Evolutionary conservation across 2,113 vertebrate genomes (phyloP).

Genomic region (Xyrauchen texanus): DNA sequence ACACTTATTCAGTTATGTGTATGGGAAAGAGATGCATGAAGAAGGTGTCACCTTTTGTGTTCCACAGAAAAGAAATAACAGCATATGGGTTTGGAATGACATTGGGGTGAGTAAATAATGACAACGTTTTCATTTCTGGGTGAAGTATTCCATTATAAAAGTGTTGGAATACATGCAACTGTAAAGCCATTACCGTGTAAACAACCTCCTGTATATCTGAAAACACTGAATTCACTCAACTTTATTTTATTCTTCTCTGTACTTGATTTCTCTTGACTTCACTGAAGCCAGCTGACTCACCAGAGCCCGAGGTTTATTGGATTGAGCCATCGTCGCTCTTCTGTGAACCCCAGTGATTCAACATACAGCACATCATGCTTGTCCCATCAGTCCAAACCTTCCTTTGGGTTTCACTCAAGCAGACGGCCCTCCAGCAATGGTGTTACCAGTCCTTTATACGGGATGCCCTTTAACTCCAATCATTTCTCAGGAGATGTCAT

Average conservation of each 20-base stretch:
- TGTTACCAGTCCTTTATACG: conserved; percentile 65
- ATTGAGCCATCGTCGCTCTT: not conserved
- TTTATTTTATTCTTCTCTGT: not conserved
- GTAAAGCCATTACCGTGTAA: too few relatives aligned
- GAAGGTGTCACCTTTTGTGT: too few relatives aligned
- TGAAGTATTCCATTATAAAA: not conserved
- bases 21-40: too few relatives aligned
- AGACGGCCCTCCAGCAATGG: conserved; percentile 71
- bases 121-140: too few relatives aligned
- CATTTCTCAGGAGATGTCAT: not conserved
- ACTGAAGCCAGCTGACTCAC: conserved; percentile 10
- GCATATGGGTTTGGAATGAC: too few relatives aligned
- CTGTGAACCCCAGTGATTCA: conserved; percentile 51
- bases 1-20: too few relatives aligned
- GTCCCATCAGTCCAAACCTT: conserved; percentile 68
- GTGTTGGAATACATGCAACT: not conserved
- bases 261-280: conserved; percentile 9
- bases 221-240: not conserved
- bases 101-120: too few relatives aligned
- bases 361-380: conserved; percentile 69
- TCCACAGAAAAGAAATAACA: too few relatives aligned
- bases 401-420: conserved; percentile 71
- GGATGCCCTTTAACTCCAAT: conserved; percentile 57
- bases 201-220: not conserved
- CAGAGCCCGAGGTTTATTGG: conserved; percentile 8